Conservation (phyloP, 2,888 invertebrate species). For the Nemoura dubitans region DNA sequence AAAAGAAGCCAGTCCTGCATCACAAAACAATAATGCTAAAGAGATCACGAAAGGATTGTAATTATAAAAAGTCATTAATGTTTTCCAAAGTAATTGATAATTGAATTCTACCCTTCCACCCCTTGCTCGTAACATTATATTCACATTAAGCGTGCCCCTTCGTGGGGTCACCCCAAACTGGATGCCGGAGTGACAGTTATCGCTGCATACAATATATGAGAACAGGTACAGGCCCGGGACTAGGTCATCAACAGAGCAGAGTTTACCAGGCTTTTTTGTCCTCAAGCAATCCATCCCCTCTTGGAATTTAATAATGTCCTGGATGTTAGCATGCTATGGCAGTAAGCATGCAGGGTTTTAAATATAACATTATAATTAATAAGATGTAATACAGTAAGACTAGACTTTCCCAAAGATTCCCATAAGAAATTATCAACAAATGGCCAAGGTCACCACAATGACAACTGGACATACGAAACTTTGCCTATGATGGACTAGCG, state of each 20-base stretch:
- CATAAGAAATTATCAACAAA: no score
- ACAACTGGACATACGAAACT: no score
- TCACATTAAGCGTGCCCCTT: constrained; percentile 26
- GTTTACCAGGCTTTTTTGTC: no score
- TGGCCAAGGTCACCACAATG: no score
- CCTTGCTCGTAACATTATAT: constrained; percentile 14
- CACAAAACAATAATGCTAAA: not conserved
- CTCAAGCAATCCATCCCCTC: no score
- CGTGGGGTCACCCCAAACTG: not conserved
- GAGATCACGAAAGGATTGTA: constrained; percentile 31
- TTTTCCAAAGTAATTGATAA: constrained; percentile 23
- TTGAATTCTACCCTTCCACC: not conserved
- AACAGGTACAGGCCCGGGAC: constrained; percentile 13
- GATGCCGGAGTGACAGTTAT: not conserved
- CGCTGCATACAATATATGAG: constrained; percentile 27
- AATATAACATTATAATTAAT: no score
- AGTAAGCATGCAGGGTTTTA: no score
- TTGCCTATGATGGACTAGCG: no score
- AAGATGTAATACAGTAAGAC: no score
- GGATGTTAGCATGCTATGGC: no score
- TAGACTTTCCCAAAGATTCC: no score
- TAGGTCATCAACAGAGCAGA: constrained; percentile 12
- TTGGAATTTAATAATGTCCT: no score
- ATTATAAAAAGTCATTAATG: constrained; percentile 31
- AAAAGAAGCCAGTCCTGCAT: not conserved